Base-by-base conservation (phyloP, 1,140 invertebrate species). In the Bemisia tabaci region DNA sequence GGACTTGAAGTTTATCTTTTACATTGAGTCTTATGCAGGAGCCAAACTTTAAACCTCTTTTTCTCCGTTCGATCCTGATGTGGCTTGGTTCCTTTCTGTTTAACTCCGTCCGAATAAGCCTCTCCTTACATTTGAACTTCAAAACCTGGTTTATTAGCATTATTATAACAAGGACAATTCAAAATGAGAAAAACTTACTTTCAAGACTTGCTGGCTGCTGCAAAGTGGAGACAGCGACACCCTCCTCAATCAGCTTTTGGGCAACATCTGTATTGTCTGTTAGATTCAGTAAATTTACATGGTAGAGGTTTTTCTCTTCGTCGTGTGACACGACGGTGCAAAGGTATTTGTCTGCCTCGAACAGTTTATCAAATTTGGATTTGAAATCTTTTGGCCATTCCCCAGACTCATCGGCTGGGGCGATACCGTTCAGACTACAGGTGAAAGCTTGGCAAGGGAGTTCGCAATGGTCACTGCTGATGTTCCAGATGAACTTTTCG, bases 401-500 rank as follows among this genome's bases (percentile, higher is more conserved):
- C 0, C 74, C 76, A 58, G 76, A 78, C 1, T 74, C 75, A 58
- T 76, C 78, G 22, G 73, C 75, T 1, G 84, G 82, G 17, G 77
- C 68, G 1, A 90, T 78, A 39, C 82, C 81, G 21, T 79, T 74
- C 22, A 92, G 75, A 0, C 80, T 77, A 74, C 88, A 91, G 22
- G 80, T 78, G 2, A 88, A 77, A 0, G 85, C 87, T 78, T 89
- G 84, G 63, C 82, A 84, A 0, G 88, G 87, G 12, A 90, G 69
- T n/a, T 79, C 75, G 72, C 86, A 80, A 26, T 87, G 83, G 68
- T 84, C 80, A 26, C 78, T 79, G 64, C 88, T 84, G 24, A 90
- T 77, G 22, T 82, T 80, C 80, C 83, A 90, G 0, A 91, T 80
- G 71, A 87, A 82, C 64, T 75, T 78, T 0, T 75, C 74, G 33